phyloP scores from a whole-genome alignment of 1,140 invertebrate species.

The Drosophila quadrilineata region DNA sequence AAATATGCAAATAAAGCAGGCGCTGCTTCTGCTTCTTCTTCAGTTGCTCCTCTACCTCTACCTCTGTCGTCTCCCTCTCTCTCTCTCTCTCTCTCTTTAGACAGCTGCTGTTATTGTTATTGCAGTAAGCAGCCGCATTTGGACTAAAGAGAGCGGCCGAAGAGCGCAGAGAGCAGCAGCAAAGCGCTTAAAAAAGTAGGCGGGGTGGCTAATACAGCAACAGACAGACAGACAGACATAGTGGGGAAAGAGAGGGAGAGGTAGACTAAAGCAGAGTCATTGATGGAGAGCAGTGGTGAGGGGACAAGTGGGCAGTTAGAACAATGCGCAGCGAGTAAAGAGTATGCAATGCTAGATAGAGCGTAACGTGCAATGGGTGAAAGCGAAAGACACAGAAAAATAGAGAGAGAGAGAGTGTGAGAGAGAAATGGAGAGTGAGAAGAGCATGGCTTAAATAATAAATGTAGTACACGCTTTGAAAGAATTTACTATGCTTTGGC shows the following conservation, averaged over 20 bases:
- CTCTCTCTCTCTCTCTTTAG: too few species aligned
- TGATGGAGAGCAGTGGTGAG: too few species aligned
- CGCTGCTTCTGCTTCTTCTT: slow-evolving; percentile 4
- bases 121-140: slow-evolving; percentile 7
- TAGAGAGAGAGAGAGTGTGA: background rate
- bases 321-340: slow-evolving; percentile 38
- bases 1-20: slow-evolving; percentile 72
- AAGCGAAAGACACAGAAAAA: background rate
- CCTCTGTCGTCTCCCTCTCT: too few species aligned
- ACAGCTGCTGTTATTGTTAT: slow-evolving; percentile 11
- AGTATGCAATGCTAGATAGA: background rate
- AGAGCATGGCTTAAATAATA: slow-evolving; percentile 72
- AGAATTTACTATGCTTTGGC: slow-evolving; percentile 76
- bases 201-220: slow-evolving; percentile 34
- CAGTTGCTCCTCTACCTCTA: too few species aligned
- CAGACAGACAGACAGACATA: slow-evolving; percentile 28
- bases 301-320: slow-evolving; percentile 9
- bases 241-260: background rate
- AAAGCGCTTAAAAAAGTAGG: too few species aligned
- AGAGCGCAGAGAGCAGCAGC: background rate
- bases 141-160: background rate
- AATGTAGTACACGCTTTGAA: slow-evolving; percentile 76
- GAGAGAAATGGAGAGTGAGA: slow-evolving; percentile 5
- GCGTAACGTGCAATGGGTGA: too few species aligned
- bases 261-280: too few species aligned